Percentiles rank a stretch among this genome's conserved stretches.
Evolutionary conservation across 2,113 vertebrate species (phyloP).

Genomic region (Montifringilla adamsi): DNA sequence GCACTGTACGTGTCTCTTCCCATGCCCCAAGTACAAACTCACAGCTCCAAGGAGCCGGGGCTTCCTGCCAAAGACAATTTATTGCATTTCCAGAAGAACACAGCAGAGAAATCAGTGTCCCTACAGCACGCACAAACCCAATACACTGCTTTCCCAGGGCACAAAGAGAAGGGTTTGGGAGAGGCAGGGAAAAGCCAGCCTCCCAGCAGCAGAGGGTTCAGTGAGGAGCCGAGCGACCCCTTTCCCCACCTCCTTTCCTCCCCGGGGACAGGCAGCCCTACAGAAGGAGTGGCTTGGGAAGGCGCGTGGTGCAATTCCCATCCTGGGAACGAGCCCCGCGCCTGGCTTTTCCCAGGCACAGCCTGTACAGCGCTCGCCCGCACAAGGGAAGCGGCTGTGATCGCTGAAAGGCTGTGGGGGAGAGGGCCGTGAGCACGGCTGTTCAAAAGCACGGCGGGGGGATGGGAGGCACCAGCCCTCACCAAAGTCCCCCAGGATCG

Average conservation of each 20-base stretch:
- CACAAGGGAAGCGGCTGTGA: background rate
- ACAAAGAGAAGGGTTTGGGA: background rate
- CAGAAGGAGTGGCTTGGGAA: background rate
- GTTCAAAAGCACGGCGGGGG: background rate
- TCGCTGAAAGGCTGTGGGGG: background rate
- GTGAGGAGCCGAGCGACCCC: background rate
- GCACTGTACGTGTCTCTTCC: background rate
- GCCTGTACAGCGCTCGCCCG: background rate
- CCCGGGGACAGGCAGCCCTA: background rate
- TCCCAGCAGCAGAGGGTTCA: background rate
- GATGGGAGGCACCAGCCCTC: background rate
- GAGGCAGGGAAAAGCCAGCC: background rate
- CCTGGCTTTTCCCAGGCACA: conserved; percentile 15
- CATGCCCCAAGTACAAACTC: background rate
- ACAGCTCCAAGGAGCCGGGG: background rate
- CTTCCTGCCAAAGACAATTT: conserved; percentile 36
- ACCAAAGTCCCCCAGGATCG: background rate
- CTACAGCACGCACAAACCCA: background rate
- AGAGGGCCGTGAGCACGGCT: background rate
- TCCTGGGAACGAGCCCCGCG: background rate
- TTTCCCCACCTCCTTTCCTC: background rate
- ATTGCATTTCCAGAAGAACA: conserved; percentile 45
- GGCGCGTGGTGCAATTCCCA: background rate
- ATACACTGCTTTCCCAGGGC: background rate
- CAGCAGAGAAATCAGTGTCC: background rate